Conservation (phyloP, 1,140 invertebrate genomes). For the Bombus waltoni region DNA sequence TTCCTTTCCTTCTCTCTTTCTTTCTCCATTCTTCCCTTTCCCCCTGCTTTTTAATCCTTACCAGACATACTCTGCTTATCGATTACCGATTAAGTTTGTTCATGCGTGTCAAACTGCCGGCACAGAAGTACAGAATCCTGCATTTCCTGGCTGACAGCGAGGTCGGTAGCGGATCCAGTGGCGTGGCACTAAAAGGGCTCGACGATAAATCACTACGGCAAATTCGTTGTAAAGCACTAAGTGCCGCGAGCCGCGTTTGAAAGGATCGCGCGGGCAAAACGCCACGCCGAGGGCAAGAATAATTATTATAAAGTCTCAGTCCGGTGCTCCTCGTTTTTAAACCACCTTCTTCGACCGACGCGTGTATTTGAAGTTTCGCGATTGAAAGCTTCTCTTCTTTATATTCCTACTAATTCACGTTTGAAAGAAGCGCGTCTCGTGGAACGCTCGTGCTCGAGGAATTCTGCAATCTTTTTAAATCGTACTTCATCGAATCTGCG, state of each 20-base stretch:
- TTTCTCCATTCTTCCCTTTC: too few relatives aligned
- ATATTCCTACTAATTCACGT: too few relatives aligned
- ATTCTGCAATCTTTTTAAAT: too few relatives aligned
- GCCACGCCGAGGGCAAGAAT: not conserved
- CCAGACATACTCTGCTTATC: conserved; percentile 21
- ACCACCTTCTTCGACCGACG: not conserved
- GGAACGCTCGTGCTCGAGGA: too few relatives aligned
- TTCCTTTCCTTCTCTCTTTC: not conserved
- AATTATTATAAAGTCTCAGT: conserved; percentile 17
- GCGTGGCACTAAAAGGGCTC: conserved; percentile 30
- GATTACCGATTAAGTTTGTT: conserved; percentile 47
- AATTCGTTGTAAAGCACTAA: conserved; percentile 40
- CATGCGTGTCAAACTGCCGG: conserved; percentile 21
- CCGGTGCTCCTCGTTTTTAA: not conserved
- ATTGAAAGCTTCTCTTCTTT: not conserved
- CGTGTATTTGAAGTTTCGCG: not conserved
- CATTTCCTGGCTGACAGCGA: conserved; percentile 38
- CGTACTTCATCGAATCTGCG: too few relatives aligned
- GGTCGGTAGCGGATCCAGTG: conserved; percentile 1
- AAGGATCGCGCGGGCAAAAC: not conserved
- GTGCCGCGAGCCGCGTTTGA: conserved; percentile 21
- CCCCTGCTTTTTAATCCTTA: not conserved
- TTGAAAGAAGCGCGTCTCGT: too few relatives aligned
- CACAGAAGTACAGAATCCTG: conserved; percentile 37
- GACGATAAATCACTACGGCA: conserved; percentile 39